Conservation (phyloP, 2,113 vertebrate species). For the Entomyzon cyanotis region DNA sequence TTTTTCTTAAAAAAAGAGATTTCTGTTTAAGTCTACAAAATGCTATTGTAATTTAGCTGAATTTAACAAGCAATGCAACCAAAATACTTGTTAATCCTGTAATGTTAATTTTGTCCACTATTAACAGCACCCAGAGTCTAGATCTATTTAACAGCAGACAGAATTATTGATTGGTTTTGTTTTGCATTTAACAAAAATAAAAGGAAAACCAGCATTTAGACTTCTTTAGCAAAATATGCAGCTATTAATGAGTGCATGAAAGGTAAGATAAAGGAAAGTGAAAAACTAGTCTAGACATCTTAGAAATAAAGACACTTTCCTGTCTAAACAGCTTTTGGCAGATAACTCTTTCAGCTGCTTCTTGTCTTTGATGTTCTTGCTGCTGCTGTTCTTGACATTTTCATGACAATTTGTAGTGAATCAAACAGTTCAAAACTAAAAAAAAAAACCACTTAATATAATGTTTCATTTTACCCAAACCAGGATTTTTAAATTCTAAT, state of each 20-base stretch:
- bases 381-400: background rate
- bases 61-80: background rate
- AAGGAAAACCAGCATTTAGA: background rate
- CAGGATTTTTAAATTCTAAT: background rate
- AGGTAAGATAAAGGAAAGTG: background rate
- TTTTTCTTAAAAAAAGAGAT: background rate
- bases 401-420: background rate
- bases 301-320: background rate
- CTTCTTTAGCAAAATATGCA: background rate
- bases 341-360: background rate
- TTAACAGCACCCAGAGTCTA: background rate
- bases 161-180: conserved; percentile 10
- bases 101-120: background rate
- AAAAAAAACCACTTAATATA: background rate
- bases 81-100: conserved; percentile 16
- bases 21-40: background rate
- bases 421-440: background rate
- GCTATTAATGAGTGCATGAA: background rate
- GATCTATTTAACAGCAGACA: background rate
- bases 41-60: background rate
- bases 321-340: background rate
- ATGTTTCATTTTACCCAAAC: background rate
- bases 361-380: background rate
- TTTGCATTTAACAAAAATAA: background rate
- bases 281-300: background rate